phyloP scores from a whole-genome alignment of 2,888 invertebrate genomes.

The Tenthredo scrophulariae region DNA sequence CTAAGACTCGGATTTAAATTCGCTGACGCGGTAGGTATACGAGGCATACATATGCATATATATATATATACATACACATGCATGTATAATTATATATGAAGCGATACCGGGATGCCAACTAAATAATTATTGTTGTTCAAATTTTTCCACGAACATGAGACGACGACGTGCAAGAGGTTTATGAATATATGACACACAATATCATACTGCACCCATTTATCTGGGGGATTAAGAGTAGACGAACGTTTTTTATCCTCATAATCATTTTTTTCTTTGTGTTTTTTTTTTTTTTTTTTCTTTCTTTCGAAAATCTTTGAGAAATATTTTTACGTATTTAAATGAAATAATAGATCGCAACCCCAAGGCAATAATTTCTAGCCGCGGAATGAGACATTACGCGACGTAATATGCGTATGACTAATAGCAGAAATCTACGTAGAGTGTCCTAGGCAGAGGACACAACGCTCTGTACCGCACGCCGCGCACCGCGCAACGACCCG shows the following conservation, averaged over 20 bases:
- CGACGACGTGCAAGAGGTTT: neutral
- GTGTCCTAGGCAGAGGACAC: conserved; percentile 40
- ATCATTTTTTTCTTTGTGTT: no score
- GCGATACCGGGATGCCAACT: neutral
- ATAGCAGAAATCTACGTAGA: neutral
- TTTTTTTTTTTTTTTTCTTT: no score
- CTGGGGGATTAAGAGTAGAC: no score
- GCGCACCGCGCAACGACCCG: neutral
- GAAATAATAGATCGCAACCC: neutral
- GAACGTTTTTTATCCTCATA: no score
- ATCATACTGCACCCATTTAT: neutral
- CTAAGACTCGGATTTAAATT: conserved; percentile 3
- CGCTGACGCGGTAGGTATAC: neutral
- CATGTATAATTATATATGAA: neutral
- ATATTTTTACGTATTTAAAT: no score
- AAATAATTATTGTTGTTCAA: neutral
- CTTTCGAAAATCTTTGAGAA: no score
- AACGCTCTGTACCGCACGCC: neutral
- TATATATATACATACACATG: neutral
- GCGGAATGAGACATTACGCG: neutral
- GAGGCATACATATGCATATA: neutral
- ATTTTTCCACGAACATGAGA: neutral
- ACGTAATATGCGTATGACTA: conserved; percentile 23
- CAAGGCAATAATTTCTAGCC: neutral
- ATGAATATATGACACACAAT: neutral